A percentile compares a stretch with the other conserved stretches of the same genome.
phyloP scores from a whole-genome alignment of 2,113 vertebrate species.

The Myrmecobius fasciatus region DNA sequence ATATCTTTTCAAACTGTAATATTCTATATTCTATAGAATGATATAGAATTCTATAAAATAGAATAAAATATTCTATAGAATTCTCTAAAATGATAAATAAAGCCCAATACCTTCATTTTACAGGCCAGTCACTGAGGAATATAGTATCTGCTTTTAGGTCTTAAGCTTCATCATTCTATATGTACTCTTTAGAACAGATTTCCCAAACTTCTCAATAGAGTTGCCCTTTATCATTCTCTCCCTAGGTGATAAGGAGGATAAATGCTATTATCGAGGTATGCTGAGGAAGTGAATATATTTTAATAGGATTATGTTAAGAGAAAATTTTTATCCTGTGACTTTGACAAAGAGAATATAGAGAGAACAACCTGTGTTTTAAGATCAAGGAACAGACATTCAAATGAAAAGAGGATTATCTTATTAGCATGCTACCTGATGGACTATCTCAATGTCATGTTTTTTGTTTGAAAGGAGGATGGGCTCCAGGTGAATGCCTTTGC shows the following conservation, averaged over 20 bases:
- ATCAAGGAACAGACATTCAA: slow-evolving; percentile 60
- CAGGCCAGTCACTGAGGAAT: not conserved
- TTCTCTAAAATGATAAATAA: no score
- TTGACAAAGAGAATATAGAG: slow-evolving; percentile 42
- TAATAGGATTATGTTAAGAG: slow-evolving; percentile 72
- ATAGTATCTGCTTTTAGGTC: slow-evolving; percentile 26
- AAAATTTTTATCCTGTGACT: slow-evolving; percentile 60
- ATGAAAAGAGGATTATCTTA: slow-evolving; percentile 73
- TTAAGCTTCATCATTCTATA: slow-evolving; percentile 33
- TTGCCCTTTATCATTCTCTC: slow-evolving; percentile 54
- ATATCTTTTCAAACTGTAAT: not conserved
- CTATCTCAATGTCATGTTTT: slow-evolving; percentile 47
- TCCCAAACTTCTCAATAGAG: slow-evolving; percentile 47
- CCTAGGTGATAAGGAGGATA: slow-evolving; percentile 60
- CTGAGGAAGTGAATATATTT: slow-evolving; percentile 61
- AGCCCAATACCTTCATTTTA: no score
- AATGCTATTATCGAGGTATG: slow-evolving; percentile 61
- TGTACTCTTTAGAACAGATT: not conserved
- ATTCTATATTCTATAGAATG: not conserved
- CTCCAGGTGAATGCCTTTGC: slow-evolving; percentile 51
- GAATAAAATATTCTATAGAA: no score
- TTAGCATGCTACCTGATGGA: slow-evolving; percentile 55
- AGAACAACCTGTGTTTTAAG: slow-evolving; percentile 63
- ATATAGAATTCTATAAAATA: no score
- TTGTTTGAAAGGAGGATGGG: slow-evolving; percentile 51